Evolutionary conservation across 2,797 vertebrate genomes (phyloP).

Genomic region (Argyrosomus regius): DNA sequence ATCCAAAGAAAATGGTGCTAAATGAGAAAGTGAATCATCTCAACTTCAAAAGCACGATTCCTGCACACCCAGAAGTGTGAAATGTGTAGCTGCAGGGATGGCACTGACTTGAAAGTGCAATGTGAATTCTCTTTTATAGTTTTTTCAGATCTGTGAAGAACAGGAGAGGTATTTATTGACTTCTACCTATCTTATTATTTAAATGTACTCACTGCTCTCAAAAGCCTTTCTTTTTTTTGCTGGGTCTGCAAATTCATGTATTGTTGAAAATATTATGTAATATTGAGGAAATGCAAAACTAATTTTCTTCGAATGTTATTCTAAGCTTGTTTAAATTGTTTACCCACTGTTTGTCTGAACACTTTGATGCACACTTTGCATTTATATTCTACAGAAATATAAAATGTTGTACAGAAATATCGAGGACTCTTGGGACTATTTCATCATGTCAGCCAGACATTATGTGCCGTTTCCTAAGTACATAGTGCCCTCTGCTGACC

Average conservation of each 20-base stretch:
- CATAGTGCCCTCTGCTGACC: constrained; percentile 77
- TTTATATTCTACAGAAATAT: constrained; percentile 12
- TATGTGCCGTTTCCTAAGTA: constrained; percentile 26
- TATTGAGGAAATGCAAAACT: constrained; percentile 6
- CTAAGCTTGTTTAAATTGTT: background rate
- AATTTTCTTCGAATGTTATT: background rate
- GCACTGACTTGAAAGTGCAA: constrained; percentile 79
- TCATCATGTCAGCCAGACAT: background rate
- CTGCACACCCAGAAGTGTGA: constrained; percentile 77
- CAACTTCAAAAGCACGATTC: constrained; percentile 81
- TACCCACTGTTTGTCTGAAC: background rate
- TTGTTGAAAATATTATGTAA: constrained; percentile 7
- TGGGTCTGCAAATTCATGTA: constrained; percentile 9
- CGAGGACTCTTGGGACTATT: constrained; percentile 2
- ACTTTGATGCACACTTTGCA: background rate
- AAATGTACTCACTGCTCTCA: constrained; percentile 17
- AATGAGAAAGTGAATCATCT: constrained; percentile 83
- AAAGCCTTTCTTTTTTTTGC: constrained; percentile 35
- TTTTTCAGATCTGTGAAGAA: constrained; percentile 68
- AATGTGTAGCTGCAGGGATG: constrained; percentile 78
- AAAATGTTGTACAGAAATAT: constrained; percentile 16
- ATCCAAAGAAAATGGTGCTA: constrained; percentile 77
- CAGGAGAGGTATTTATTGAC: constrained; percentile 52
- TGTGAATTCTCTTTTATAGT: constrained; percentile 71
- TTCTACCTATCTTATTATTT: constrained; percentile 28